A percentile compares a stretch with the other conserved stretches of the same genome.
Conservation (phyloP, 1,140 invertebrate species). For the Rhysida immarginata region DNA sequence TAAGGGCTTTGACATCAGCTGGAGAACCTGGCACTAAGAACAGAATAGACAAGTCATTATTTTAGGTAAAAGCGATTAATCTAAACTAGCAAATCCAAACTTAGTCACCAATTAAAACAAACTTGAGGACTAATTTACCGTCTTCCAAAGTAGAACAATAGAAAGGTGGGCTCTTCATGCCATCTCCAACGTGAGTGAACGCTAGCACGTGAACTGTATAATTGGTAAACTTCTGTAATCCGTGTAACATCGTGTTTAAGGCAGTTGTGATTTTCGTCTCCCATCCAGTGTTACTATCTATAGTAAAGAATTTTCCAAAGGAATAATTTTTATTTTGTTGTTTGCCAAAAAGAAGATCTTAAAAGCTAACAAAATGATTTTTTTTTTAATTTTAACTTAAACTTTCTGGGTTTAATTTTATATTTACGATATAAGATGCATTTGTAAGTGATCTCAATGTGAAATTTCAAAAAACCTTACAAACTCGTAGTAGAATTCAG, state of each 20-base stretch:
- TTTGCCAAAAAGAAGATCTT: no score
- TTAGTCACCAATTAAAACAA: no score
- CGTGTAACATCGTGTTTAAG: constrained; percentile 80
- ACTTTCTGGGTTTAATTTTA: no score
- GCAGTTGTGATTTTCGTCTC: constrained; percentile 80
- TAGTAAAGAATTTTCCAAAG: not conserved
- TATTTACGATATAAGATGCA: no score
- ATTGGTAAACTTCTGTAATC: constrained; percentile 87
- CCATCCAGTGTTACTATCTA: constrained; percentile 9
- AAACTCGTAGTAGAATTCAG: no score
- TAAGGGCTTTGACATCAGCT: constrained; percentile 75
- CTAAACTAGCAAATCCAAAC: no score
- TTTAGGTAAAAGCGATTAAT: not conserved
- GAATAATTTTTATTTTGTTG: no score
- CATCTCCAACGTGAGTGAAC: constrained; percentile 85
- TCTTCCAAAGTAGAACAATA: constrained; percentile 92
- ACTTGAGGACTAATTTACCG: constrained; percentile 52
- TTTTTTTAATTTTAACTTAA: no score
- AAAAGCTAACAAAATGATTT: no score
- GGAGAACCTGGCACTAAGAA: constrained; percentile 75
- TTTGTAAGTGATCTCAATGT: no score
- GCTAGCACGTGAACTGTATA: constrained; percentile 93
- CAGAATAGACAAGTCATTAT: not conserved
- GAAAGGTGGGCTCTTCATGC: constrained; percentile 73
- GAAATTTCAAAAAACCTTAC: no score